Base-by-base conservation (phyloP, 1,140 invertebrate genomes). In the Leptoteleia sp. region DNA sequence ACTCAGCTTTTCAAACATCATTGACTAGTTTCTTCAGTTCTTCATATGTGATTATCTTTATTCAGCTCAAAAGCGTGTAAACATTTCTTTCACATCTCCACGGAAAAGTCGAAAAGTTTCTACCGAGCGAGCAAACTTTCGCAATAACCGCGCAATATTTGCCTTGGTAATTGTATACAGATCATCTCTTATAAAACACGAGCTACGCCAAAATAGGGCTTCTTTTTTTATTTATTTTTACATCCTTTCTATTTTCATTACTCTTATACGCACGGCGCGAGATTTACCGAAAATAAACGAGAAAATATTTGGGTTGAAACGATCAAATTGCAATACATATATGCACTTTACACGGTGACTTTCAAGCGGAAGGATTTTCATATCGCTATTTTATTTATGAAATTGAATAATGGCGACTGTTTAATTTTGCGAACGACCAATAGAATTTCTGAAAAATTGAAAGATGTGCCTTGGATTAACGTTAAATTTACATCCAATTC, bases 61-160 rank as follows among this genome's bases (percentile, higher is more conserved):
- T 22, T 15, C 11, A 19, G 29, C 13, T 6, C 29, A n/a, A 27
- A 40, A 38, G 8, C 19, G 50, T 38, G 50, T 27, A 54, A 54
- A 54, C 19, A 54, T 54, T 52, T 12, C 31, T 19, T 35, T n/a
- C 12, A 35, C 16, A 9, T 37, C 22, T 37, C 22, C 48, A 4
- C 15, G 25, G 16, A 27, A 47, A 27, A 43, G 17, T 4, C 16
- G 40, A 43, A 25, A 11, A 43, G 11, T 35, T 25, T n/a, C 25
- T 11, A 13, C 1, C n/a, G 17, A 22, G 40, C 4, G 15, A 50
- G 15, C 0, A 50, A 50, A 50, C 13, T 52, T 52, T 52, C 17
- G 29, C 48, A 37, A 52, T 52, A 52, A 52, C 48, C 9, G n/a
- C 9, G 16, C 31, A 15, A 52, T 50, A 52, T 52, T 52, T 37